These are phyloP conservation scores for Sebastes aleutianus DNA, from an alignment of 2,797 vertebrate species.

Conservation along the genomic window DNA sequence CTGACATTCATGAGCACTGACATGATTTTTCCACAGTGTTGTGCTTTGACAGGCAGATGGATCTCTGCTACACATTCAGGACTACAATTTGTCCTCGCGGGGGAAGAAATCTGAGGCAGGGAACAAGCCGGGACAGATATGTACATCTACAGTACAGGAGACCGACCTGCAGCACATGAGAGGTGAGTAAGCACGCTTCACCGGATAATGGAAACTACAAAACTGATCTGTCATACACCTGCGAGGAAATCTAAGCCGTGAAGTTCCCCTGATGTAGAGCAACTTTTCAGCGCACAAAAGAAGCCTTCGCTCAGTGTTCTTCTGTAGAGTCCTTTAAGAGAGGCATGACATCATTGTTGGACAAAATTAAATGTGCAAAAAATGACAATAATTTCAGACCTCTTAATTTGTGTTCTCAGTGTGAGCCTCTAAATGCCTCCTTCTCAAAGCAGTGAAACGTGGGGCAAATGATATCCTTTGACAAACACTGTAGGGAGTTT, in stretches of 20 bases:
- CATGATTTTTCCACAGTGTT: constrained; percentile 64
- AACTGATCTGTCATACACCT: constrained; percentile 43
- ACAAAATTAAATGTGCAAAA: constrained; percentile 8
- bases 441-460: constrained; percentile 36
- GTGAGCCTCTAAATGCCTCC: constrained; percentile 34
- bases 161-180: constrained; percentile 28
- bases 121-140: constrained; percentile 75
- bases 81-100: constrained; percentile 56
- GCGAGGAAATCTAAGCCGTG: constrained; percentile 14
- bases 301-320: background rate
- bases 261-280: background rate
- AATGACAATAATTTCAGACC: constrained; percentile 47
- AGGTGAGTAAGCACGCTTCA: constrained; percentile 32
- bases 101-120: constrained; percentile 34
- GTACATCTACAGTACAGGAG: constrained; percentile 32
- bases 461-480: constrained; percentile 61
- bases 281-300: background rate
- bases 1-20: constrained; percentile 63
- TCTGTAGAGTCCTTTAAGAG: background rate
- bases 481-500: constrained; percentile 60
- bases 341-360: constrained; percentile 1
- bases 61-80: constrained; percentile 40
- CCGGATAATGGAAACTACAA: constrained; percentile 21
- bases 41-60: constrained; percentile 68
- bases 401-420: constrained; percentile 36